Conservation (phyloP, 2,888 invertebrate genomes). For the Dromius quadrimaculatus region DNA sequence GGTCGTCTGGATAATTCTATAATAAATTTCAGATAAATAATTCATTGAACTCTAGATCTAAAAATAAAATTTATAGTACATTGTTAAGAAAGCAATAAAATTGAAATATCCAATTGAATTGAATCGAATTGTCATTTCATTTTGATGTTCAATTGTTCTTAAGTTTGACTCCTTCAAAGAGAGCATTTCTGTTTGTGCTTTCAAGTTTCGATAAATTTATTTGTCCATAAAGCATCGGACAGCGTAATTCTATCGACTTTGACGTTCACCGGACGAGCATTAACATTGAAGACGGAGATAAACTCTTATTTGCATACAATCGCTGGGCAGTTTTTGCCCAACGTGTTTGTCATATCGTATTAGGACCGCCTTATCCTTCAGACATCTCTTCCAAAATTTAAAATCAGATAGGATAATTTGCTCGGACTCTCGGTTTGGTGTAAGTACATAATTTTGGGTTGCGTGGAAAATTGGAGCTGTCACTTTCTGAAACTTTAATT, state of each 20-base stretch:
- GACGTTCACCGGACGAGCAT: conserved; percentile 5
- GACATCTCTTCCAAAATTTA: conserved; percentile 10
- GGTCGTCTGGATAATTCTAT: no score
- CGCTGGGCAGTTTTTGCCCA: conserved; percentile 10
- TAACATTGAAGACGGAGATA: conserved; percentile 8
- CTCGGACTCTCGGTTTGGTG: conserved; percentile 3
- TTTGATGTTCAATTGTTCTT: conserved; percentile 24
- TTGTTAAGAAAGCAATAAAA: conserved; percentile 4
- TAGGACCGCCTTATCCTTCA: conserved; percentile 3
- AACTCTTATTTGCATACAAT: conserved; percentile 29
- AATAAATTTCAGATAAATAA: no score
- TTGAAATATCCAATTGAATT: conserved; percentile 13
- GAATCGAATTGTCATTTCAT: conserved; percentile 16
- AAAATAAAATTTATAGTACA: conserved; percentile 13
- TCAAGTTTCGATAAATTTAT: not conserved
- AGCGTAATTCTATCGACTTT: not conserved
- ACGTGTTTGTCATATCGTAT: conserved; percentile 24
- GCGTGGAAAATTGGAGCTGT: conserved; percentile 7
- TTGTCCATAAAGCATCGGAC: not conserved
- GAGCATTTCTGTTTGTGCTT: not conserved
- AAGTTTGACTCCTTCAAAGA: no score
- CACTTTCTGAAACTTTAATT: conserved; percentile 30
- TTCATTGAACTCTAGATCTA: no score
- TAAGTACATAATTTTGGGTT: conserved; percentile 35
- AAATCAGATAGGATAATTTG: conserved; percentile 23